Conservation (phyloP, 2,113 vertebrate genomes). For the Plecturocebus donacophilus region DNA sequence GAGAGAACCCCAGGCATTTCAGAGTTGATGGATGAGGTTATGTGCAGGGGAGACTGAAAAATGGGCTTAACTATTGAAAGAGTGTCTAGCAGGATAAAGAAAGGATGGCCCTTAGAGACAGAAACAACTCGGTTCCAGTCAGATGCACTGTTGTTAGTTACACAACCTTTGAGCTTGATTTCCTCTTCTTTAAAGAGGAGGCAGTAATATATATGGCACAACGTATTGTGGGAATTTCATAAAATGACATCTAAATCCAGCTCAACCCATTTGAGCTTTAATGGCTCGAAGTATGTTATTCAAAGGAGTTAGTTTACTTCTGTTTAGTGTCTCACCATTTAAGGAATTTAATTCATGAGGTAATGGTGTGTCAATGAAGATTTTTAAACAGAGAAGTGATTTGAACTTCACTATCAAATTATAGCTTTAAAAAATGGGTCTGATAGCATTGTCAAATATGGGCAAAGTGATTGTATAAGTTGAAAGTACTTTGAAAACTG, state of each 20-base stretch:
- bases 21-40: background rate
- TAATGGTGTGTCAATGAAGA: background rate
- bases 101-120: background rate
- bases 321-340: background rate
- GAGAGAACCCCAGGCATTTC: background rate
- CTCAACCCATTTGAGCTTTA: background rate
- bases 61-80: background rate
- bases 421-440: background rate
- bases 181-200: background rate
- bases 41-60: background rate
- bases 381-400: background rate
- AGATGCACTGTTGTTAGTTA: background rate
- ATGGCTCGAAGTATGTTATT: background rate
- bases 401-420: background rate
- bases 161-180: background rate
- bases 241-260: background rate
- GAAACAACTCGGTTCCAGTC: background rate
- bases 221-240: background rate
- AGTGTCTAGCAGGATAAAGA: background rate
- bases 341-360: background rate
- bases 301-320: background rate
- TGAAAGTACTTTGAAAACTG: background rate
- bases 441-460: background rate
- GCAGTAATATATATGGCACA: background rate
- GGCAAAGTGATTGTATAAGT: background rate